Evolutionary conservation across 2,888 invertebrate genomes (phyloP).

Genomic region (Athripsodes cinereus): DNA sequence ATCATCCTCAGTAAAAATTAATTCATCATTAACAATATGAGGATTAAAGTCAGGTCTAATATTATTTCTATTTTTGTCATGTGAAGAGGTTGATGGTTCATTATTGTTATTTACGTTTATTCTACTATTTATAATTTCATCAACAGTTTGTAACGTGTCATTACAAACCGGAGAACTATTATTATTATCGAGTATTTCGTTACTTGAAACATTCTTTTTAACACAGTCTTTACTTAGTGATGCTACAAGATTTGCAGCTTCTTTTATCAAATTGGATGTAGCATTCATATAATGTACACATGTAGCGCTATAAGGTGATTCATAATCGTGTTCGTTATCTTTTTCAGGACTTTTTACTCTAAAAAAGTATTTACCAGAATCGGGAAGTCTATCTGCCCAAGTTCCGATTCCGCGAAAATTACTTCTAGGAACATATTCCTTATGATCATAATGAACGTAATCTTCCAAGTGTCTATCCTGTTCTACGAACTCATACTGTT

Average conservation of each 20-base stretch:
- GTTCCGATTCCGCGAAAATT: neutral
- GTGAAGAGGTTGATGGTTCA: constrained; percentile 5
- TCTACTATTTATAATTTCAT: constrained; percentile 16
- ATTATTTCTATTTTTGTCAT: neutral
- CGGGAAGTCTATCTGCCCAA: constrained; percentile 3
- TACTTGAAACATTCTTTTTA: neutral
- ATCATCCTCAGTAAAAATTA: constrained; percentile 24
- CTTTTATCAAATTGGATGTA: constrained; percentile 39
- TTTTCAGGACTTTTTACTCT: neutral
- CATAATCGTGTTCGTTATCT: neutral
- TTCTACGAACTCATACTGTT: neutral
- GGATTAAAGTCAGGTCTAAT: neutral
- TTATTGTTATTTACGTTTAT: neutral
- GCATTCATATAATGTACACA: constrained; percentile 34
- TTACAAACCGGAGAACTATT: constrained; percentile 24
- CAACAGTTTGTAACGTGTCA: constrained; percentile 21
- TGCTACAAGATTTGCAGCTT: constrained; percentile 37
- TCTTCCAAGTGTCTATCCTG: neutral
- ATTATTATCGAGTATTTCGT: neutral
- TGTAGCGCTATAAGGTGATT: constrained; percentile 5
- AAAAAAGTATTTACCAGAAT: neutral
- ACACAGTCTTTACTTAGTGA: constrained; percentile 32
- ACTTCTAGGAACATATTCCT: neutral
- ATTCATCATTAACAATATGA: constrained; percentile 24
- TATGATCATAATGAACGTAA: neutral